Base-by-base conservation (phyloP, 2,113 vertebrate species). In the Maccullochella peelii region DNA sequence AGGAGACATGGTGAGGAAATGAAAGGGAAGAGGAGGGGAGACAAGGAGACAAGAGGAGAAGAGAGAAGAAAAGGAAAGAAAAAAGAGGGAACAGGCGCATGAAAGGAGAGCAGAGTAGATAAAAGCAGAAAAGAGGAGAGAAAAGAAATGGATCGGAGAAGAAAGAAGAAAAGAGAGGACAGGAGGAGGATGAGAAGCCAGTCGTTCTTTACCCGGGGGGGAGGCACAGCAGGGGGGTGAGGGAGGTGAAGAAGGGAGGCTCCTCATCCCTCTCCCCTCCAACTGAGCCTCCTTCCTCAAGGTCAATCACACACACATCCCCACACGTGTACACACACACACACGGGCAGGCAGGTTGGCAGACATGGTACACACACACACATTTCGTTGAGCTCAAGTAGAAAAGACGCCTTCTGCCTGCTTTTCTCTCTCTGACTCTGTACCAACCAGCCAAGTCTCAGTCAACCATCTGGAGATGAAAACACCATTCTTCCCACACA, bases 261-360 rank as follows among this genome's bases (percentile, higher is more conserved):
- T 89, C 86, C 77, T 88, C 88, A 91, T 90, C 88, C 90, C 83
- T 90, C 89, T 90, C 91, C 91, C 71, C 86, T 91, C 92, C 91
- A 92, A 92, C 89, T 93, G 92, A 91, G 91, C 89, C 91, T 92
- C 87, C 91, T 89, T 92, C 91, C 91, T 95, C 95, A 95, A 95
- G 95, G 95, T 95, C 95, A 95, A 57, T 82, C 90, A 82, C 83
- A 79, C 82, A 86, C 63, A 63, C 57, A 74, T 1, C 74, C 77
- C 79, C 52, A 65, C 67, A 73, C 88, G 83, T 74, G 79, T 77
- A 87, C 63, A 82, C 88, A 86, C 68, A 74, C 65, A 23, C 54
- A 67, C 78, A 11, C 11, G 14, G 18, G 25, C 80, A 58, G 42
- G 36, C 80, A 82, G 80, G 73, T 70, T 82, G 80, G 80, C 80